Evolutionary conservation across 2,113 vertebrate species (phyloP).

Genomic region (Herpetotheres cachinnans): DNA sequence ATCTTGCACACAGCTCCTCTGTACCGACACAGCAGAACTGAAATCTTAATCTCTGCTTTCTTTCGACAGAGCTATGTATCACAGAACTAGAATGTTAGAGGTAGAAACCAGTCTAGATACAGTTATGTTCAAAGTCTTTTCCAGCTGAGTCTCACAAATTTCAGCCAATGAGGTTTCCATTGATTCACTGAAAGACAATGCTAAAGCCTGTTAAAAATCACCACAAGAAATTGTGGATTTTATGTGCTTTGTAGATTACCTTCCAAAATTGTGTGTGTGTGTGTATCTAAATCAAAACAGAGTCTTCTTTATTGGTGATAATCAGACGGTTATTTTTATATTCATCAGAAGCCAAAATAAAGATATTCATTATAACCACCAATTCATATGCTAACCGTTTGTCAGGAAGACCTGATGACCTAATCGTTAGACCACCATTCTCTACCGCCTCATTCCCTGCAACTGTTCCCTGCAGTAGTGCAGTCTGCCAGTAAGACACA

Average conservation of each 20-base stretch:
- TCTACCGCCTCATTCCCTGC: slow-evolving; percentile 26
- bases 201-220: background rate
- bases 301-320: background rate
- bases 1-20: background rate
- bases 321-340: background rate
- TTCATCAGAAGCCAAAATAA: slow-evolving; percentile 41
- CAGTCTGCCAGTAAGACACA: background rate
- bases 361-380: slow-evolving; percentile 57
- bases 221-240: background rate
- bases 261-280: background rate
- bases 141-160: background rate
- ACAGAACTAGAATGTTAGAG: background rate
- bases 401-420: slow-evolving; percentile 61
- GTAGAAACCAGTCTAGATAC: background rate
- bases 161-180: accelerated
- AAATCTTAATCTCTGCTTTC: background rate
- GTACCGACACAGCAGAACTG: background rate
- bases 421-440: slow-evolving; percentile 48
- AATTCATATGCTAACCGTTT: slow-evolving; percentile 54
- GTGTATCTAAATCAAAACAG: background rate
- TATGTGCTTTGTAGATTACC: background rate
- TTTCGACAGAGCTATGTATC: background rate
- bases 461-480: slow-evolving; percentile 18
- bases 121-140: background rate
- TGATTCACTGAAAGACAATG: background rate